These are phyloP conservation scores for Grapholita molesta DNA, from an alignment of 1,140 invertebrate species.

Conservation along the genomic window DNA sequence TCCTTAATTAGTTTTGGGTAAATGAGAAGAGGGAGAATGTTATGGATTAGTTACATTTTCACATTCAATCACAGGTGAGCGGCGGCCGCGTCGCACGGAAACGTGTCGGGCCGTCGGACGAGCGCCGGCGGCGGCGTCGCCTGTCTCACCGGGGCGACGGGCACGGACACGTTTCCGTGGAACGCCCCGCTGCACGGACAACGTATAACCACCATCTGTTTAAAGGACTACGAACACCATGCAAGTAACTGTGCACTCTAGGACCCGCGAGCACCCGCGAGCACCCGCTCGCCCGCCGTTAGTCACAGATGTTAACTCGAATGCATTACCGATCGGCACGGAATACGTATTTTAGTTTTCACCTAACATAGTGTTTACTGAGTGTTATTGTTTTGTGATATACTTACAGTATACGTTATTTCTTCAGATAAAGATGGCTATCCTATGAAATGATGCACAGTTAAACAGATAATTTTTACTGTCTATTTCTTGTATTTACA, in stretches of 20 bases:
- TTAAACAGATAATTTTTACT: slow-evolving; percentile 83
- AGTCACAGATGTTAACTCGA: slow-evolving; percentile 55
- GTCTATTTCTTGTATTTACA: slow-evolving; percentile 76
- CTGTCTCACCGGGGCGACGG: neutral
- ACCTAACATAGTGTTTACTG: slow-evolving; percentile 75
- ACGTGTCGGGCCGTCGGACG: slow-evolving; percentile 21
- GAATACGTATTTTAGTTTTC: slow-evolving; percentile 59
- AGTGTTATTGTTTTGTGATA: slow-evolving; percentile 78
- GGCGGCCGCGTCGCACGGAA: slow-evolving; percentile 40
- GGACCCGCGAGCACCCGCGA: slow-evolving; percentile 41
- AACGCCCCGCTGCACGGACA: slow-evolving; percentile 33
- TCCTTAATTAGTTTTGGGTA: slow-evolving; percentile 77
- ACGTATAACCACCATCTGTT: slow-evolving; percentile 62
- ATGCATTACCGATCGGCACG: slow-evolving; percentile 57
- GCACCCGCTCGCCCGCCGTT: slow-evolving; percentile 24
- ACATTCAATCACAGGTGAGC: slow-evolving; percentile 44
- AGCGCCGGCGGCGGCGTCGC: neutral
- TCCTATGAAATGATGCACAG: slow-evolving; percentile 83
- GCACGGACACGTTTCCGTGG: neutral
- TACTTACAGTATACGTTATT: slow-evolving; percentile 81
- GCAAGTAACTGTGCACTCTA: slow-evolving; percentile 61
- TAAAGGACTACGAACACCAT: slow-evolving; percentile 66
- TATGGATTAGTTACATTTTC: slow-evolving; percentile 75
- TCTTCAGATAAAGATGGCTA: slow-evolving; percentile 81
- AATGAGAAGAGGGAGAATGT: slow-evolving; percentile 77